Evolutionary conservation across 2,797 vertebrate genomes (phyloP), one percentile per base, ranked within the genome.

Genomic region (Hydrolagus colliei): DNA sequence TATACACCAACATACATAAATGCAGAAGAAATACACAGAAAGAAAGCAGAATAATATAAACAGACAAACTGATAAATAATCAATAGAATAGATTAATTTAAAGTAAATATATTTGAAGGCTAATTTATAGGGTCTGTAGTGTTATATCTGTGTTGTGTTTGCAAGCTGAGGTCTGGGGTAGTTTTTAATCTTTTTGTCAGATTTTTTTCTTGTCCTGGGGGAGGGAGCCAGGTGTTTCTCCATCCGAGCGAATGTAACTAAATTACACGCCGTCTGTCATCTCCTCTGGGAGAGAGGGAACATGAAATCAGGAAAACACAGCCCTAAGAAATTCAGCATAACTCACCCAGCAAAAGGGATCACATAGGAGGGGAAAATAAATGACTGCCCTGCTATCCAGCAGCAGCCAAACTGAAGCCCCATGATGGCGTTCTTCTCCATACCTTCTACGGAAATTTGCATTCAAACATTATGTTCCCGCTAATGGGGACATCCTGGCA

Each of bases 231-330:
- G 97, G 97, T 98, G 97, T 96, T 97, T 95, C 95, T 97, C 96
- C 96, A 98, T 96, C 96, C 96, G 96, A 98, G 96, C 96, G 96
- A 97, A 97, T 95, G 97, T 96, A 98, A 97, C 96, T 96, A 97
- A 97, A 98, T 98, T 97, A 98, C 95, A 95, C 95, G 96, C 97
- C 96, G 97, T 97, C 97, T 97, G 97, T 95, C 93, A 95, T 96
- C 96, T 97, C 96, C 96, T 94, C 94, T 96, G 97, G 96, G 97
- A 96, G 91, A 91, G 89, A 92, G 88, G 87, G 85, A 89, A 85
- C 89, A 82, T 86, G 86, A 89, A 82, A 82, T 89, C 89, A 88
- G 88, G 87, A 87, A 87, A 79, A 79, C 86, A 86, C 84, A 74
- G 86, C 86, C 87, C 84, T 87, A 72, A 85, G 85, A 87, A 86